Base-by-base conservation (phyloP, 2,113 vertebrate genomes). In the Thryonomys swinderianus region DNA sequence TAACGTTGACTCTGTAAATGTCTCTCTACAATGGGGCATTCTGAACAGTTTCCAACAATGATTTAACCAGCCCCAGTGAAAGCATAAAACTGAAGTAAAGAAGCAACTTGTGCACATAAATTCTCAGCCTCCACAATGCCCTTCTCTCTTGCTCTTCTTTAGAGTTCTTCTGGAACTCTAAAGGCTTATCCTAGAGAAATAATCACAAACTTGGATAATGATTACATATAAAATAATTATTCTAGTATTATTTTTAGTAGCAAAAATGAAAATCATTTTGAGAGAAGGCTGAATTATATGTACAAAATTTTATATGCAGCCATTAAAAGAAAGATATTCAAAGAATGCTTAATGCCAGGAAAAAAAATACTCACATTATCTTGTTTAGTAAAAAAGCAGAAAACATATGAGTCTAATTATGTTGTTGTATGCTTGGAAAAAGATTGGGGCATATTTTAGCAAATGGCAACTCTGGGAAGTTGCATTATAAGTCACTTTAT, bases 261-360 rank as follows among this genome's bases (percentile, higher is more conserved):
- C 4, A 87, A 61, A 94, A 85, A 34, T 55, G 55, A 88, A 88
- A 81, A 95, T 20, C 74, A 62, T 87, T 81, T n/a, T 55, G 34
- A 69, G 12, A 74, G 45, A 79, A 73, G 7, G 40, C 30, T 76
- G 34, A 62, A 83, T 84, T 25, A 42, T 64, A 79, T 71, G 55
- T 79, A 81, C 7, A 20, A 12, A 48, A 57, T 76, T 94, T 85
- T 69, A 91, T 80, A 91, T 66, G 27, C 42, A 67, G 57, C 16
- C 85, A 73, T 89, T 91, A 92, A 71, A 69, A 84, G 42, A 32
- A 73, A 14, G 27, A 45, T 48, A 66, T 73, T 85, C 20, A 76
- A 74, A 82, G 32, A 84, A 42, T 42, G 40, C 73, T 93, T 74
- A 84, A 74, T 61, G 30, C 40, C 42, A 88, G 37, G 62, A 51